Base-by-base conservation (phyloP, 1,140 invertebrate genomes). In the Polypedilum pembai region DNA sequence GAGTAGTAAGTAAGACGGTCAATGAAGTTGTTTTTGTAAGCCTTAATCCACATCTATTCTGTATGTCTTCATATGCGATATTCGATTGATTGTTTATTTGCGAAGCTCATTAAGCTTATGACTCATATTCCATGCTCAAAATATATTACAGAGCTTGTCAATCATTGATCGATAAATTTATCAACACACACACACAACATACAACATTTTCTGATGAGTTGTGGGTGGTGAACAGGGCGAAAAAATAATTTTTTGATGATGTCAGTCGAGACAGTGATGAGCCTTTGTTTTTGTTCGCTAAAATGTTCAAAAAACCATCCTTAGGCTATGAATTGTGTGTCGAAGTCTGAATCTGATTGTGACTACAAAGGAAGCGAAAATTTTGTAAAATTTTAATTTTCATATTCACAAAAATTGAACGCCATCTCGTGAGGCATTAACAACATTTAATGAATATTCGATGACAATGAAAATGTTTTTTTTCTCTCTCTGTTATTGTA, bases 291-390 rank as follows among this genome's bases (percentile, higher is more conserved):
- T 56, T 56, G 45, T 56, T 56, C 45, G n/a, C n/a, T 4, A 56
- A 56, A 56, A 56, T 56, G 45, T 56, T n/a, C 15, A 56, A 56
- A 45, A 45, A 56, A 56, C n/a, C 45, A n/a, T 33, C 45, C 45
- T 56, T 12, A 15, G 12, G 45, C n/a, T 4, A 12, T n/a, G 45
- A 56, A 56, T 56, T n/a, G 45, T 15, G 41, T 15, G 8, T 45
- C n/a, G 45, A 56, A 56, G 4, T 56, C 45, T n/a, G 45, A 56
- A n/a, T n/a, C 12, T 56, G 45, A 56, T 56, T 56, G 12, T 56
- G 45, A 56, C 45, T 56, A 56, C 45, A 56, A 56, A 56, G 45
- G n/a, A 56, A n/a, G 4, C 4, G 3, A 56, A 56, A 56, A 56
- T n/a, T 56, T 56, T 56, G 45, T 12, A 56, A 56, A 56, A 56